Conservation (phyloP, 2,113 vertebrate genomes). For the Alethe diademata region DNA sequence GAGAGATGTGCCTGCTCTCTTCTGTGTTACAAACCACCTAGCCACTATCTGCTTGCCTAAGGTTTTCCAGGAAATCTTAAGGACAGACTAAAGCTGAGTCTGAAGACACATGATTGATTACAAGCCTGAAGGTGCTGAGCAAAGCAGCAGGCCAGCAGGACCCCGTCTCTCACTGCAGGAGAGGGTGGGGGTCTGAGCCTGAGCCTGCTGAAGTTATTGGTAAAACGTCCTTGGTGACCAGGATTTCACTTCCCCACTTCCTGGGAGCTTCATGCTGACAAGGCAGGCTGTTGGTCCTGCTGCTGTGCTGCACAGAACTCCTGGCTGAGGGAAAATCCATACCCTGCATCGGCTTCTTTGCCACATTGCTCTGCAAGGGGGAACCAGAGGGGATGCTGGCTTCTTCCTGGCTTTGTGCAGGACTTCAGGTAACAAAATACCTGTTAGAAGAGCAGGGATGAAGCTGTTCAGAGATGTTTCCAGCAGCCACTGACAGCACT, state of each 20-base stretch:
- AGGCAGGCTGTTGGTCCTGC: background rate
- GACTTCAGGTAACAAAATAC: background rate
- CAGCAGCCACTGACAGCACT: background rate
- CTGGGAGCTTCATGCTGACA: background rate
- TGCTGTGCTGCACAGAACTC: accelerated
- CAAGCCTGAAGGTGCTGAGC: background rate
- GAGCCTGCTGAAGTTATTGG: background rate
- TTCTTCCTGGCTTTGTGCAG: background rate
- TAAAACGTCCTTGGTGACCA: background rate
- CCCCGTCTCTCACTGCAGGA: background rate
- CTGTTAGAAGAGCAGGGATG: background rate
- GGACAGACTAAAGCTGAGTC: background rate
- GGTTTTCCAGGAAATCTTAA: background rate
- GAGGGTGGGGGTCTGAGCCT: background rate
- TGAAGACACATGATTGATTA: background rate
- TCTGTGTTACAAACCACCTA: background rate
- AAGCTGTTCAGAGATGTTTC: background rate
- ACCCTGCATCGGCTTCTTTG: background rate
- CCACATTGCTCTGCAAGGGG: background rate
- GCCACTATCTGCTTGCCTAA: background rate
- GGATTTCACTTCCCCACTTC: background rate
- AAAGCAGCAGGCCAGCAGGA: background rate
- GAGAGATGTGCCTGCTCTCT: background rate
- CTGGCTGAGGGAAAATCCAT: background rate
- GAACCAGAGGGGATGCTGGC: background rate